A percentile compares a stretch with the other conserved stretches of the same genome.
Conservation (phyloP, 2,888 invertebrate genomes). For the Synanthedon formicaeformis region DNA sequence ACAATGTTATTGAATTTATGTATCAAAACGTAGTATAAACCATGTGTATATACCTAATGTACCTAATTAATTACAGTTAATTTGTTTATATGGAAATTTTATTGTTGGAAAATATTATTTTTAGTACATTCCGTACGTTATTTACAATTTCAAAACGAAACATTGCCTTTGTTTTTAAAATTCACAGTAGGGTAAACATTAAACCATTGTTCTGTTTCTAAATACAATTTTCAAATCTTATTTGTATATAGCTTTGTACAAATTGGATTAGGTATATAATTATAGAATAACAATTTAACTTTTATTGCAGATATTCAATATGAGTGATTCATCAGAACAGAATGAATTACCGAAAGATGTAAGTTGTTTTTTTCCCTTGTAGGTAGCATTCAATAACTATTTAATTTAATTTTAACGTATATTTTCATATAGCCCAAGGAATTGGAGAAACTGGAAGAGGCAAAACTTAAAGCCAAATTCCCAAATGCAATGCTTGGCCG, state of each 20-base stretch:
- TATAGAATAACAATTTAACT: no score
- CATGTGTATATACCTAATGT: conserved; percentile 4
- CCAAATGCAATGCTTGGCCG: conserved; percentile 76
- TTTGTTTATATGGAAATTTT: no score
- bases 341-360: conserved; percentile 61
- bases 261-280: no score
- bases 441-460: conserved; percentile 90
- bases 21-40: conserved; percentile 3
- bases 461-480: conserved; percentile 92
- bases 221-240: no score
- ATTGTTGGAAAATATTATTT: no score
- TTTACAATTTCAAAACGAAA: no score
- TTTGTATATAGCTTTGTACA: no score
- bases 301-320: conserved; percentile 22
- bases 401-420: not conserved
- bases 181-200: no score
- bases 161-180: no score
- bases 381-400: not conserved
- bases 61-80: no score
- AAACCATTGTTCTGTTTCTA: no score
- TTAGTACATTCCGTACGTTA: no score
- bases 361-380: conserved; percentile 16
- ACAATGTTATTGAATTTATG: conserved; percentile 1
- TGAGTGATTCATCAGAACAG: conserved; percentile 56
- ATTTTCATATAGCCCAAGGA: conserved; percentile 70